A percentile compares a stretch with the other conserved stretches of the same genome.
These are phyloP conservation scores for Rapana venosa DNA, from an alignment of 2,888 invertebrate species.

Conservation along the genomic window DNA sequence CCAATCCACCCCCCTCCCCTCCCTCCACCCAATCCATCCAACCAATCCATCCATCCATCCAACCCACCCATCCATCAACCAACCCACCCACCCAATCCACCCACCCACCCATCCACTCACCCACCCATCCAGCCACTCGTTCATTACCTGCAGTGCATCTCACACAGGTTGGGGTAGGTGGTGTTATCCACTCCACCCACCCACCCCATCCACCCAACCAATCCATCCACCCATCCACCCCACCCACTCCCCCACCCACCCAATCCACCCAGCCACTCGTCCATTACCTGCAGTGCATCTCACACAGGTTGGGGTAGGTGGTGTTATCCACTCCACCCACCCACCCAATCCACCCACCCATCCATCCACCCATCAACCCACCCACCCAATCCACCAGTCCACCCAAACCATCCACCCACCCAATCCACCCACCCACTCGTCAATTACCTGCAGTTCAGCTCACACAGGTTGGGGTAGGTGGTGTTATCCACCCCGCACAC, in stretches of 20 bases:
- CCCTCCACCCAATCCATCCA: too few relatives aligned
- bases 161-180: constrained; percentile 38
- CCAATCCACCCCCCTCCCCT: too few relatives aligned
- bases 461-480: constrained; percentile 39
- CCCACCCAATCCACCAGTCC: background rate
- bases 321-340: constrained; percentile 35
- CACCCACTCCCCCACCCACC: background rate
- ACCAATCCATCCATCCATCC: too few relatives aligned
- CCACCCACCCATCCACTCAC: too few relatives aligned
- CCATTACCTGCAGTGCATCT: constrained; percentile 30
- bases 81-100: background rate
- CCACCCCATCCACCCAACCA: background rate
- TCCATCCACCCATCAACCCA: constrained; percentile 1
- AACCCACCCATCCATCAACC: constrained; percentile 35
- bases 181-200: constrained; percentile 41
- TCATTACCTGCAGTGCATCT: too few relatives aligned
- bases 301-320: constrained; percentile 42
- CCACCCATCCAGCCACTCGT: background rate
- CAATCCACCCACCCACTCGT: background rate
- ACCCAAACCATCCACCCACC: background rate
- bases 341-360: background rate
- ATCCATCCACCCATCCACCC: too few relatives aligned
- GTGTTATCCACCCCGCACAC: constrained; percentile 37
- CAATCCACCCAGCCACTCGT: background rate
- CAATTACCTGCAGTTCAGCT: constrained; percentile 38